Base-by-base conservation (phyloP, 2,113 vertebrate genomes). In the Pagrus major region DNA sequence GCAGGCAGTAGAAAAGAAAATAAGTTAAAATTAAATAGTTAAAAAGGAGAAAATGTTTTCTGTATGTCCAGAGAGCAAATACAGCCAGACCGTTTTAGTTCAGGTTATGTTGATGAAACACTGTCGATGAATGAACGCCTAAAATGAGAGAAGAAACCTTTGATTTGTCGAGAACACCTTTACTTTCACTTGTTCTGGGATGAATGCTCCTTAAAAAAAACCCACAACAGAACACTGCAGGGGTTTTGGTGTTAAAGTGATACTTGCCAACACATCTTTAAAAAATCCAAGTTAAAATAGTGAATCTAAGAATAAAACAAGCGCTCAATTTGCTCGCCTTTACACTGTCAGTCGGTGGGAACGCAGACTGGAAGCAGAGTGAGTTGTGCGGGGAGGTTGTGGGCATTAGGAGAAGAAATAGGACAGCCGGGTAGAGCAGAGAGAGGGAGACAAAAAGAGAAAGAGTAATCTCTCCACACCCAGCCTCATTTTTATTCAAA, bases 401-500 rank as follows among this genome's bases (percentile, higher is more conserved):
- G 67, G 76, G 86, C 88, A 58, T 80, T 54, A 55, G 37, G 63
- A 78, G 76, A 76, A 81, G 70, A 76, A 81, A 78, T 47, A 83
- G 71, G 73, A 70, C 71, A 49, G 77, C 55, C 11, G 70, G 76
- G 69, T 20, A 51, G 74, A 83, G 80, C 60, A 31, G 73, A 23
- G 71, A 51, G 55, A 16, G 12, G n/a, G 21, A 81, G 21, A 89
- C 47, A 88, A 76, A 86, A 78, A 87, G 47, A 84, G 51, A 88
- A 59, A 76, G 80, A 78, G 70, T 72, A 85, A 91, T 92, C 88
- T 89, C 87, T 87, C 71, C 87, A 82, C 81, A 86, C 85, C 89
- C 80, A 77, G 84, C 71, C 86, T 92, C 83, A 88, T 91, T 86
- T 91, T 79, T 90, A 91, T 91, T 91, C 86, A 89, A 76, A 89